Base-by-base conservation (phyloP, 30 jellyfish, hydroid and myxozoan species). In the Turritopsis dohrnii region DNA sequence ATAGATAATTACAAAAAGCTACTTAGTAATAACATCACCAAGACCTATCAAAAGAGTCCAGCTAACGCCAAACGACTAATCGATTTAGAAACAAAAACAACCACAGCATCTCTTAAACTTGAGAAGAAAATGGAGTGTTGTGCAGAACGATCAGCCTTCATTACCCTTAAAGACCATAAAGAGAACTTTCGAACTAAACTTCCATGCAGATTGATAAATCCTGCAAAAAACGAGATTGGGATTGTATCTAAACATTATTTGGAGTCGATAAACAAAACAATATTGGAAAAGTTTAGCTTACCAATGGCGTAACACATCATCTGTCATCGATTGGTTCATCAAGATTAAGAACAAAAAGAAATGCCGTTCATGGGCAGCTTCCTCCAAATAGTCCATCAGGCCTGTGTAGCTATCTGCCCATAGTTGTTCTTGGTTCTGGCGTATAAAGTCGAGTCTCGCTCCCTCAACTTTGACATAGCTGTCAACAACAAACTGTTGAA, bases 141-240 rank as follows among this genome's bases (percentile, higher is more conserved):
- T 31, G 84, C 83, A 28, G 85, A 82, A 52, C 21, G 65, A 27
- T 17, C 54, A 23, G 84, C 88, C 28, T 87, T 52, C 79, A 87
- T 87, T n/a, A 82, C 95, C 29, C 75, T 82, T 3, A 87, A 87
- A 72, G 85, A 75, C 74, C 96, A 83, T 66, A 74, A 88, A 83
- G 81, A 72, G 30, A 88, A 88, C 54, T 88, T 75, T 83, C 79
- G 52, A 28, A 71, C 52, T 72, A 75, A 88, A 13, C 16, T 52
- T 18, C 25, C 83, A 21, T 23, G 75, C 0, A 7, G 92, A 3
- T 24, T 75, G 27, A 72, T 74, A 18, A 72, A 72, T 25, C 1
- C 81, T 20, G 81, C 81, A 25, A 72, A 72, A 72, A 72, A 72
- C 28, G 81, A 72, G 24, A n/a, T 72, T 25, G 81, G 1, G 19